Conservation (phyloP, 1,140 invertebrate genomes). For the Phenacoccus solenopsis region DNA sequence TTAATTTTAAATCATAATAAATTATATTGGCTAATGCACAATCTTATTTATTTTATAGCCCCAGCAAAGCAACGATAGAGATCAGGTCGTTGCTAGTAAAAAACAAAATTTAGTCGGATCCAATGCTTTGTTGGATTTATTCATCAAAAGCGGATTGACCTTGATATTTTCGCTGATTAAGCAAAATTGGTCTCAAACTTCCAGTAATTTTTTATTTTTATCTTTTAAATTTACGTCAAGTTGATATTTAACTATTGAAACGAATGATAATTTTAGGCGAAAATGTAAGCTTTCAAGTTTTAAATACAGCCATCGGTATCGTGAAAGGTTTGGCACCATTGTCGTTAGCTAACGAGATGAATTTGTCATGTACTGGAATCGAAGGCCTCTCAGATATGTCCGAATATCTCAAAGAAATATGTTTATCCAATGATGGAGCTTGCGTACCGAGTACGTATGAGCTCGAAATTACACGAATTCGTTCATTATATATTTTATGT, state of each 20-base stretch:
- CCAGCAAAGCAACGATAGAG: background rate
- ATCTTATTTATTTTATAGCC: background rate
- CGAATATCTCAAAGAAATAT: conserved; percentile 41
- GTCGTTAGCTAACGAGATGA: conserved; percentile 45
- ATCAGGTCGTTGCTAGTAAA: background rate
- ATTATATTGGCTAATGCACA: too few relatives aligned
- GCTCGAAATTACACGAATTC: conserved; percentile 30
- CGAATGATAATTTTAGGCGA: conserved; percentile 28
- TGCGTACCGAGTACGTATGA: conserved; percentile 38
- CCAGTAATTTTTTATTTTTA: conserved; percentile 23
- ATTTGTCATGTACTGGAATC: conserved; percentile 42
- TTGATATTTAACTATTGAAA: background rate
- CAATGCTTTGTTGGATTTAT: conserved; percentile 48
- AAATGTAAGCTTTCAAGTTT: conserved; percentile 33
- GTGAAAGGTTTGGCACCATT: conserved; percentile 43
- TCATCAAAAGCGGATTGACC: conserved; percentile 47
- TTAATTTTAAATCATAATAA: background rate
- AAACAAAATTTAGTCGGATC: conserved; percentile 32
- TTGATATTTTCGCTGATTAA: conserved; percentile 45
- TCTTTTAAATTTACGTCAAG: background rate
- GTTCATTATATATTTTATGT: conserved; percentile 7
- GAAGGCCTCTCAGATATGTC: conserved; percentile 42
- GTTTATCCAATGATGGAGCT: conserved; percentile 34
- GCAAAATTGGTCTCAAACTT: conserved; percentile 42
- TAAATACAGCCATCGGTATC: conserved; percentile 44